phyloP scores from a whole-genome alignment of 1,140 invertebrate species.

The Thaumatotibia leucotreta region DNA sequence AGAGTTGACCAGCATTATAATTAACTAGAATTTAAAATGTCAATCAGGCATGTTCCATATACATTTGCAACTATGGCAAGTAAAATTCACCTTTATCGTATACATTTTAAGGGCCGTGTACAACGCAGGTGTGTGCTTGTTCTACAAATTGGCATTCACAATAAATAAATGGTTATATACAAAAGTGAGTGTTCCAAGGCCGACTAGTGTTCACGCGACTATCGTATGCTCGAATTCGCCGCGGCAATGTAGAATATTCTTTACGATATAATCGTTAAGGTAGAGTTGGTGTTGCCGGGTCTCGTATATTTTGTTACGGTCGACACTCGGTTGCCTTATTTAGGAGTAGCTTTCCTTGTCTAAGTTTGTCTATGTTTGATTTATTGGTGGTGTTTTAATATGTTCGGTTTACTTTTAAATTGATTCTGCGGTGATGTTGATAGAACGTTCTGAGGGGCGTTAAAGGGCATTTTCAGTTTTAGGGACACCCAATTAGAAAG shows the following conservation, averaged over 20 bases:
- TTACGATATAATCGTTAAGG: constrained; percentile 32
- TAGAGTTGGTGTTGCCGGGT: constrained; percentile 14
- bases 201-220: constrained; percentile 37
- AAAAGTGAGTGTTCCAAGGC: constrained; percentile 67
- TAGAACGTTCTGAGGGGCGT: background rate
- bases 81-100: background rate
- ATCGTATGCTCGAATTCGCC: constrained; percentile 40
- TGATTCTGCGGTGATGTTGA: background rate
- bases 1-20: constrained; percentile 14
- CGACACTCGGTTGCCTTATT: constrained; percentile 4
- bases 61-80: background rate
- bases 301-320: constrained; percentile 15
- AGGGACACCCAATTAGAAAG: too few relatives aligned
- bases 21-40: constrained; percentile 27
- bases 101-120: background rate
- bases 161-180: constrained; percentile 37
- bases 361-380: constrained; percentile 21
- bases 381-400: constrained; percentile 15
- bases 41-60: constrained; percentile 25
- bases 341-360: constrained; percentile 28
- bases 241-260: constrained; percentile 33
- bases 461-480: background rate
- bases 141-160: constrained; percentile 23
- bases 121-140: constrained; percentile 5
- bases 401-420: constrained; percentile 8